Evolutionary conservation across 1,140 invertebrate genomes (phyloP).

Genomic region (Pomacea maculata): DNA sequence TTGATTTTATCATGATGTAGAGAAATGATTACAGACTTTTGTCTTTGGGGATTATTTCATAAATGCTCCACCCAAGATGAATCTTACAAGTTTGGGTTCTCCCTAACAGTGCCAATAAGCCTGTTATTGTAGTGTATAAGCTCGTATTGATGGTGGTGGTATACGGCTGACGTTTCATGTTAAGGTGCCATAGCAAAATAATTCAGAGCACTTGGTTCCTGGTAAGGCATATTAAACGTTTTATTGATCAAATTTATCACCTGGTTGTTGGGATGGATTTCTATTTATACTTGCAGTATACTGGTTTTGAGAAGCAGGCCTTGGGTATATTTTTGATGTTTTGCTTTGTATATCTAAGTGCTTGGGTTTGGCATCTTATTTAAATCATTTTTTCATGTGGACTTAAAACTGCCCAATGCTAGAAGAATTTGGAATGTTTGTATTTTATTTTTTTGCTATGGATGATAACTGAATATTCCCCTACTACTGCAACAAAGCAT

Average conservation of each 20-base stretch:
- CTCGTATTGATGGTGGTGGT: constrained; percentile 1
- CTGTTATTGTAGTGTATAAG: neutral
- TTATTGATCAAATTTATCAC: too few relatives aligned
- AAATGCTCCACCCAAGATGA: neutral
- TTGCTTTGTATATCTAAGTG: too few relatives aligned
- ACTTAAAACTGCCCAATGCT: neutral
- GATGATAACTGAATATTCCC: neutral
- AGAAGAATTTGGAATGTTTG: too few relatives aligned
- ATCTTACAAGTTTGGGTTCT: neutral
- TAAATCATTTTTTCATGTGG: neutral
- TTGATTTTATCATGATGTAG: too few relatives aligned
- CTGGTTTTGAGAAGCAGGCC: too few relatives aligned
- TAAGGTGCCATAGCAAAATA: neutral
- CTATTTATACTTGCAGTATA: too few relatives aligned
- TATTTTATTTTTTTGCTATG: too few relatives aligned
- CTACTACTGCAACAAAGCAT: neutral
- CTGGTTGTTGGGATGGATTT: too few relatives aligned
- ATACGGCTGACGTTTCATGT: neutral
- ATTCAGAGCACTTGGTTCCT: neutral
- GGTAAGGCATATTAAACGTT: neutral
- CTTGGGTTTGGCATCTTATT: neutral
- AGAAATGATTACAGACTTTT: neutral
- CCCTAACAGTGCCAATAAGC: neutral
- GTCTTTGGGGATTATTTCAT: neutral
- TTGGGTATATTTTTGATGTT: too few relatives aligned